Conservation (phyloP, 2,113 vertebrate genomes). For the Macquaria ambigua region DNA sequence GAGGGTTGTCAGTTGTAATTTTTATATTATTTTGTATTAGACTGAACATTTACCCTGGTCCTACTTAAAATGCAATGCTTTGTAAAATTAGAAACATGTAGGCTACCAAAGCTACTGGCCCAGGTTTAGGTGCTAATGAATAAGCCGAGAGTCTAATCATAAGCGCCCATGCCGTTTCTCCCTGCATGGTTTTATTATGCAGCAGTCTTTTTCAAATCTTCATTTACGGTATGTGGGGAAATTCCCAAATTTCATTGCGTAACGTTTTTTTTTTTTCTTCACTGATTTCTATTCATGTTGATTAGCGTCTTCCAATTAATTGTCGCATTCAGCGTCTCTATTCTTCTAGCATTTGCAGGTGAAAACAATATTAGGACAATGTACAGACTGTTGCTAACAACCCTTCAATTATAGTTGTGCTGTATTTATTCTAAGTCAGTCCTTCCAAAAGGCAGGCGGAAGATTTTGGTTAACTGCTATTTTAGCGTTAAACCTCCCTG, state of each 20-base stretch:
- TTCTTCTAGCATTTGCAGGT: neutral
- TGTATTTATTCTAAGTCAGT: constrained; percentile 7
- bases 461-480: constrained; percentile 49
- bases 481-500: constrained; percentile 31
- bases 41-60: neutral
- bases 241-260: neutral
- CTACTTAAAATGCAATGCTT: neutral
- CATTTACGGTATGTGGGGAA: neutral
- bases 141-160: neutral
- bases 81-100: constrained; percentile 5
- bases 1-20: neutral
- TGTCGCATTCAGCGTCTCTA: neutral
- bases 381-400: neutral
- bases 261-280: neutral
- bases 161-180: neutral
- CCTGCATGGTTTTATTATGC: neutral
- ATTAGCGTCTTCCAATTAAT: neutral
- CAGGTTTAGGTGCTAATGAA: constrained; percentile 5
- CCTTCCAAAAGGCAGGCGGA: neutral
- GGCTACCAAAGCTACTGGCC: neutral
- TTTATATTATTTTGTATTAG: neutral
- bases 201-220: neutral
- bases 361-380: neutral
- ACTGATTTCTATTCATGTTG: neutral
- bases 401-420: neutral